phyloP scores from a whole-genome alignment of 2,888 invertebrate genomes.

The Eulithis prunata region DNA sequence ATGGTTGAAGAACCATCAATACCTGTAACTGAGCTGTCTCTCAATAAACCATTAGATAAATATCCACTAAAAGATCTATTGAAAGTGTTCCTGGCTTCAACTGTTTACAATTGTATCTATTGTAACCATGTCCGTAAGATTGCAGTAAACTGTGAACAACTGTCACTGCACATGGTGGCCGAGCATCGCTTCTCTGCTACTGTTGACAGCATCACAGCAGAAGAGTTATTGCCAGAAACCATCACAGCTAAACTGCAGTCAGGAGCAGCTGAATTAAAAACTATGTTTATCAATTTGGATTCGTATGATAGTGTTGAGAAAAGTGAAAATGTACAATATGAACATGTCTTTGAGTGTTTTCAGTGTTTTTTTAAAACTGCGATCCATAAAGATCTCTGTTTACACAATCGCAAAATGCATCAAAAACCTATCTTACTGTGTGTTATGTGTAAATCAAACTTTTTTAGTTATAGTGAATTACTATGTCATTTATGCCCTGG shows the following conservation, averaged over 20 bases:
- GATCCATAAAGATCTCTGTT: slow-evolving; percentile 92
- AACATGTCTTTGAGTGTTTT: slow-evolving; percentile 92
- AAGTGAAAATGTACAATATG: slow-evolving; percentile 83
- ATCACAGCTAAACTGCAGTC: slow-evolving; percentile 87
- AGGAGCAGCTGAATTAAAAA: slow-evolving; percentile 85
- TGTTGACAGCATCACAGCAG: slow-evolving; percentile 90
- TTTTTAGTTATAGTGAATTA: slow-evolving; percentile 94
- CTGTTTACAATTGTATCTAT: slow-evolving; percentile 90
- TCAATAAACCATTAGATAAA: slow-evolving; percentile 90
- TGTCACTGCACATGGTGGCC: slow-evolving; percentile 91
- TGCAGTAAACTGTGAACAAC: slow-evolving; percentile 92
- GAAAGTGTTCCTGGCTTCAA: slow-evolving; percentile 89
- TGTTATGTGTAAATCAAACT: slow-evolving; percentile 94
- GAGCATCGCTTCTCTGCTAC: slow-evolving; percentile 92
- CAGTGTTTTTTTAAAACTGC: slow-evolving; percentile 91
- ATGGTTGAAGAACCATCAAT: slow-evolving; percentile 82
- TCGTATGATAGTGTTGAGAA: slow-evolving; percentile 87
- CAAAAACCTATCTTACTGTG: slow-evolving; percentile 92
- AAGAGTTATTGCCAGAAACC: slow-evolving; percentile 88
- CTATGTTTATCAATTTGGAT: slow-evolving; percentile 88
- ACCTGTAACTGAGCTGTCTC: slow-evolving; percentile 87
- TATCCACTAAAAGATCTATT: slow-evolving; percentile 89
- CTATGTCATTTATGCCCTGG: slow-evolving; percentile 95
- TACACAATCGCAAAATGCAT: slow-evolving; percentile 94
- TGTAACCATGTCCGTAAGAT: slow-evolving; percentile 94